Percentiles rank a stretch among this genome's conserved stretches.
Evolutionary conservation across 1,140 invertebrate species (phyloP).

Genomic region (Cataglyphis hispanica): DNA sequence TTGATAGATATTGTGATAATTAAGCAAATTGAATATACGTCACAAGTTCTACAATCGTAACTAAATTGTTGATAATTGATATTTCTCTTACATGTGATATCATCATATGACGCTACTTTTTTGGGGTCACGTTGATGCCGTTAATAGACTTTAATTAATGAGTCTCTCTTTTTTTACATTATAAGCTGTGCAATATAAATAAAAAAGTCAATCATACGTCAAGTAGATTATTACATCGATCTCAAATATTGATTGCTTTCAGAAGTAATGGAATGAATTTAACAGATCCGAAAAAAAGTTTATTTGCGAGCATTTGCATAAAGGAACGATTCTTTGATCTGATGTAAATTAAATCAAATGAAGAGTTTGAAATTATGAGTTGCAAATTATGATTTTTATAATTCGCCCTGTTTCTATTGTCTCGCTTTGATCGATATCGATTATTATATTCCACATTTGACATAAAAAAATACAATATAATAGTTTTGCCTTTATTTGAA

Average conservation of each 20-base stretch:
- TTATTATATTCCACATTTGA: background rate
- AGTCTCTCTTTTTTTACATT: background rate
- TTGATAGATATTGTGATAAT: constrained; percentile 7
- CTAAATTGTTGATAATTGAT: constrained; percentile 35
- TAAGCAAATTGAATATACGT: constrained; percentile 14
- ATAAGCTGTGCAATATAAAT: background rate
- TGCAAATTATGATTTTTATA: background rate
- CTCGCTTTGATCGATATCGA: background rate
- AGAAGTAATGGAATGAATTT: constrained; percentile 10
- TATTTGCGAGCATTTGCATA: background rate
- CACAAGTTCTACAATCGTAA: constrained; percentile 4
- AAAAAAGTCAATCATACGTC: background rate
- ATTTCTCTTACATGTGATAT: constrained; percentile 5
- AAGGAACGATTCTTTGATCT: background rate
- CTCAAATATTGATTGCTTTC: background rate
- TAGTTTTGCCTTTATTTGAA: constrained; percentile 12
- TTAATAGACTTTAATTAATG: constrained; percentile 42
- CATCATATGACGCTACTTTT: constrained; percentile 8
- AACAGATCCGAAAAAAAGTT: background rate
- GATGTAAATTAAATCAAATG: constrained; percentile 27
- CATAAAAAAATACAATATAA: background rate
- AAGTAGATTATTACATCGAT: background rate
- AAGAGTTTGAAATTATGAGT: no score
- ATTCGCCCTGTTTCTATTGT: background rate
- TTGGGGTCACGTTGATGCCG: background rate